A percentile compares a stretch with the other conserved stretches of the same genome.
Conservation (phyloP, 2,888 invertebrate species). For the Leucophenga maculata region DNA sequence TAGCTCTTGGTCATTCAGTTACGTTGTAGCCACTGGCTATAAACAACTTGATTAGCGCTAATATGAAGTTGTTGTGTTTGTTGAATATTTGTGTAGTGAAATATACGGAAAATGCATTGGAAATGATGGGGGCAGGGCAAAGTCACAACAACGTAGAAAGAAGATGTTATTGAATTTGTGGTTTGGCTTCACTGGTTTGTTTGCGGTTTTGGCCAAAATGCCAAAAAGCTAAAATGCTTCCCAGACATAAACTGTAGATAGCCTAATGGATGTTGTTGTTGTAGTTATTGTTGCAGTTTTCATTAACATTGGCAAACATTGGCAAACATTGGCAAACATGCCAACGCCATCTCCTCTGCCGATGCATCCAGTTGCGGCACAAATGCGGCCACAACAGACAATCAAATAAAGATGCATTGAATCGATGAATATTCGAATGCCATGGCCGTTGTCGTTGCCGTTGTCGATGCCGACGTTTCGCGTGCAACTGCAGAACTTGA, state of each 20-base stretch:
- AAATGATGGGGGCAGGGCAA: conserved; percentile 2
- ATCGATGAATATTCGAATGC: no score
- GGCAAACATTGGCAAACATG: conserved; percentile 8
- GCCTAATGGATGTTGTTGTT: conserved; percentile 8
- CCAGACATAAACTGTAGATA: background rate
- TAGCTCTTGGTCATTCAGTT: conserved; percentile 22
- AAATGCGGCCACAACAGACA: no score
- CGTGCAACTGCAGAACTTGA: conserved; percentile 53
- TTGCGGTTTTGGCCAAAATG: background rate
- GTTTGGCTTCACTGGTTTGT: conserved; percentile 27
- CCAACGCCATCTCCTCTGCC: background rate
- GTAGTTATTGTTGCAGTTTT: conserved; percentile 29
- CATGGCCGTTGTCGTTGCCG: no score
- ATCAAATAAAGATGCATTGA: no score
- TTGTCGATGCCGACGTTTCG: no score
- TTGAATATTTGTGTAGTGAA: conserved; percentile 4
- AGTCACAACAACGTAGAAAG: conserved; percentile 48
- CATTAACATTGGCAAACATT: conserved; percentile 8
- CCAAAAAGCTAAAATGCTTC: background rate
- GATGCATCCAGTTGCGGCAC: conserved; percentile 12
- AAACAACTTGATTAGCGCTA: conserved; percentile 52
- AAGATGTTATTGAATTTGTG: conserved; percentile 53
- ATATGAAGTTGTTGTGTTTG: conserved; percentile 22
- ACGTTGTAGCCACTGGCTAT: conserved; percentile 4
- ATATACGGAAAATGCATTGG: conserved; percentile 13